phyloP scores from a whole-genome alignment of 2,888 invertebrate genomes.

The Apomyelois bistriatella region DNA sequence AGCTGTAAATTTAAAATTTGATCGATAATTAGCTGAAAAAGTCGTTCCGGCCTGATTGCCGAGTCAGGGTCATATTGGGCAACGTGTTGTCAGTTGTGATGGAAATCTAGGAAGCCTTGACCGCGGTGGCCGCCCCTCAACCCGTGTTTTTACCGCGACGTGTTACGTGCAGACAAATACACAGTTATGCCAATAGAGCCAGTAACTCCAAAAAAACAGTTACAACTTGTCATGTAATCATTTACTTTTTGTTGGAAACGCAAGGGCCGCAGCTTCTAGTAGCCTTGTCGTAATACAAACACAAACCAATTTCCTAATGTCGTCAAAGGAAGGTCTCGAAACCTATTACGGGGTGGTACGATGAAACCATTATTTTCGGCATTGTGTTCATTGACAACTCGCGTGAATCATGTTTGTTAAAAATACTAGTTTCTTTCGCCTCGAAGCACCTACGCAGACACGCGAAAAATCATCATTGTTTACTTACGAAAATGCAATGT shows the following conservation, averaged over 20 bases:
- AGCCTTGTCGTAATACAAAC: not conserved
- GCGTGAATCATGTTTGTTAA: not conserved
- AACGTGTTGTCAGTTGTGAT: conserved; percentile 49
- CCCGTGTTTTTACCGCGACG: conserved; percentile 45
- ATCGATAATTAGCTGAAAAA: conserved; percentile 63
- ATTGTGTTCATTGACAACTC: conserved; percentile 1
- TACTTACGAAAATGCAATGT: conserved; percentile 8
- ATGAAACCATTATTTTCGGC: not conserved
- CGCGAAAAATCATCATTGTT: conserved; percentile 6
- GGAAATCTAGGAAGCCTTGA: conserved; percentile 68
- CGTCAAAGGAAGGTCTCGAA: not conserved
- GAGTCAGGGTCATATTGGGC: conserved; percentile 72
- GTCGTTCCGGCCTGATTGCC: conserved; percentile 75
- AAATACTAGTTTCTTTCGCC: conserved; percentile 1
- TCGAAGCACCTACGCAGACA: not conserved
- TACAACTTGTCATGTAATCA: conserved; percentile 10
- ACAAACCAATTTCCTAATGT: conserved; percentile 5
- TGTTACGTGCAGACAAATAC: conserved; percentile 11
- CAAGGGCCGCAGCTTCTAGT: conserved; percentile 4
- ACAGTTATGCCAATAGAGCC: not conserved
- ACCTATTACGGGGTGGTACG: conserved; percentile 1
- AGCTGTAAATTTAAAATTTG: conserved; percentile 32
- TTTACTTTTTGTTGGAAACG: not conserved
- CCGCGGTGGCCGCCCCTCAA: conserved; percentile 61
- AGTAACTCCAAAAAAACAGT: not conserved